Conservation (phyloP, 2,113 vertebrate genomes). For the Eidolon helvum region DNA sequence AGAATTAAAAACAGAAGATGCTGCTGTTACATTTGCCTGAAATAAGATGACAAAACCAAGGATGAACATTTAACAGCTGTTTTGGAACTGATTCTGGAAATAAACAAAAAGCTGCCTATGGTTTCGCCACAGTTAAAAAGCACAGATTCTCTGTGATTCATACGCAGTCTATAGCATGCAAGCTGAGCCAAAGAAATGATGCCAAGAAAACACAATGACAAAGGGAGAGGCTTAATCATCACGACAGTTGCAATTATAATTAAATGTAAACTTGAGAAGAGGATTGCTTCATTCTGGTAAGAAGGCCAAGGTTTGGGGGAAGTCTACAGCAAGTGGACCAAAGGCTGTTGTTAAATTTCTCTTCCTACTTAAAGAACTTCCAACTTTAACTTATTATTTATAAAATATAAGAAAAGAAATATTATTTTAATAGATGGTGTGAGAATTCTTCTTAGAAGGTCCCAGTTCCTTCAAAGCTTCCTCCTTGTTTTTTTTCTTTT, state of each 20-base stretch:
- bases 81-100: constrained; percentile 73
- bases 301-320: constrained; percentile 34
- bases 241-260: constrained; percentile 61
- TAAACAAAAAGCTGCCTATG: constrained; percentile 51
- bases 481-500: not conserved
- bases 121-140: constrained; percentile 52
- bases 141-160: constrained; percentile 61
- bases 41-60: constrained; percentile 63
- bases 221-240: constrained; percentile 59
- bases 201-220: constrained; percentile 73
- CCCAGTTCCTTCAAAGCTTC: not conserved
- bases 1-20: constrained; percentile 64
- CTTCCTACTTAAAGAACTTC: constrained; percentile 17
- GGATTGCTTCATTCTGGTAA: constrained; percentile 52
- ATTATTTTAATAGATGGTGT: constrained; percentile 35
- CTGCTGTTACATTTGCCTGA: constrained; percentile 53
- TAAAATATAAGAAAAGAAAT: constrained; percentile 12
- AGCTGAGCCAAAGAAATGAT: constrained; percentile 53
- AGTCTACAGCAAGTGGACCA: constrained; percentile 3
- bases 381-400: constrained; percentile 10
- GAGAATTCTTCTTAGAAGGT: not conserved
- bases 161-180: constrained; percentile 33
- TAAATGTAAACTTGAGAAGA: constrained; percentile 67
- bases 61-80: constrained; percentile 65
- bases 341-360: not conserved